Base-by-base conservation (phyloP, 2,797 vertebrate species). In the Ctenopoma kingsleyae region DNA sequence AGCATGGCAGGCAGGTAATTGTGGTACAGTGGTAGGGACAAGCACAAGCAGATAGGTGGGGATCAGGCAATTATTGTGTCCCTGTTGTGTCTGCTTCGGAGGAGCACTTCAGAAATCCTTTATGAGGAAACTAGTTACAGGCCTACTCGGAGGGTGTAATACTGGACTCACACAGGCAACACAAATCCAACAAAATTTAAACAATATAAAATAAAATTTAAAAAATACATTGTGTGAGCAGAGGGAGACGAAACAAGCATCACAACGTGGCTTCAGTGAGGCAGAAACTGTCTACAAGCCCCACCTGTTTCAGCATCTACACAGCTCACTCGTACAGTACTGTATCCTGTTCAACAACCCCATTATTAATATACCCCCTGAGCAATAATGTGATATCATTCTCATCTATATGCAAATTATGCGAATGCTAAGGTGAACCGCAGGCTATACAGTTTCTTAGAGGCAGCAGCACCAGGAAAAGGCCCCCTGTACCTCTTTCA, bases 341-440 rank as follows among this genome's bases (percentile, higher is more conserved):
- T 7, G 2, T 56, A 74, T 79, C 67, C 73, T 83, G 67, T 85
- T 87, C 52, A 86, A 76, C 81, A 89, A 67, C 57, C 72, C 32
- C 20, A 50, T 86, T 83, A 79, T 87, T 87, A 87, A 81, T 70
- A 67, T 56, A 74, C 35, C 54, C 74, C 67, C 41, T 49, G 36
- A 76, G 83, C 81, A 76, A 79, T 80, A 77, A 84, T 75, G 35
- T 74, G 63, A 76, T 66, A 62, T 77, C 51, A 75, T 67, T 76
- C 76, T 83, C 80, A 87, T 90, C 79, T 90, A 86, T 87, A 91
- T 90, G 86, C 80, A 90, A 91, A 92, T 90, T 30, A 78, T 50
- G 54, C 1, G 16, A 81, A 74, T 55, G 50, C 69, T 75, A 43
- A 81, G 69, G 75, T 83, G 77, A 86, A 74, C 64, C 22, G 36